Conservation (phyloP, 2,888 invertebrate species). For the Hypomecis atomaria region DNA sequence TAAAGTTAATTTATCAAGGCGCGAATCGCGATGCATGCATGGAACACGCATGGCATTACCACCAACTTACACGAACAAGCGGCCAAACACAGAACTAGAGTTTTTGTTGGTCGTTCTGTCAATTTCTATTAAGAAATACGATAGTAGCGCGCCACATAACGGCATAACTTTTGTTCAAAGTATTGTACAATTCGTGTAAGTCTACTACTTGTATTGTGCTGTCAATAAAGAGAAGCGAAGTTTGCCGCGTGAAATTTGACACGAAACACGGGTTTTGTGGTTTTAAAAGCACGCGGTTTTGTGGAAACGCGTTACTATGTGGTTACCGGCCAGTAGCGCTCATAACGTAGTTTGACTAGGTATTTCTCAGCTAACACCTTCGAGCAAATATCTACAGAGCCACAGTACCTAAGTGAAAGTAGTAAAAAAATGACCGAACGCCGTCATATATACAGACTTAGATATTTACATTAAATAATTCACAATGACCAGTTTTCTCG, state of each 20-base stretch:
- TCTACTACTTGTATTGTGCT: conserved; percentile 10
- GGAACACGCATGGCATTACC: conserved; percentile 38
- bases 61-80: neutral
- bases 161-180: neutral
- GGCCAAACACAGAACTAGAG: neutral
- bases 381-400: no score
- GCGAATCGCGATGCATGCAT: conserved; percentile 40
- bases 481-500: no score
- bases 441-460: no score
- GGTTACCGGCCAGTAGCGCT: no score
- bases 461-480: no score
- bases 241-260: conserved; percentile 19
- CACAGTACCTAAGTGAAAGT: no score
- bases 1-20: conserved; percentile 51
- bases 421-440: no score
- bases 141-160: neutral
- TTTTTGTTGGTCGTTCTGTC: neutral
- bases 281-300: neutral
- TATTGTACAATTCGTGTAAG: conserved; percentile 12
- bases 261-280: conserved; percentile 21
- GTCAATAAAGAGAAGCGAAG: conserved; percentile 12
- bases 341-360: no score
- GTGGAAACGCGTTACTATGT: neutral
- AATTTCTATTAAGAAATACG: neutral
- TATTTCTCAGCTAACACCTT: no score